phyloP scores from a whole-genome alignment of 2,888 invertebrate genomes.

The Melieria omissa region DNA sequence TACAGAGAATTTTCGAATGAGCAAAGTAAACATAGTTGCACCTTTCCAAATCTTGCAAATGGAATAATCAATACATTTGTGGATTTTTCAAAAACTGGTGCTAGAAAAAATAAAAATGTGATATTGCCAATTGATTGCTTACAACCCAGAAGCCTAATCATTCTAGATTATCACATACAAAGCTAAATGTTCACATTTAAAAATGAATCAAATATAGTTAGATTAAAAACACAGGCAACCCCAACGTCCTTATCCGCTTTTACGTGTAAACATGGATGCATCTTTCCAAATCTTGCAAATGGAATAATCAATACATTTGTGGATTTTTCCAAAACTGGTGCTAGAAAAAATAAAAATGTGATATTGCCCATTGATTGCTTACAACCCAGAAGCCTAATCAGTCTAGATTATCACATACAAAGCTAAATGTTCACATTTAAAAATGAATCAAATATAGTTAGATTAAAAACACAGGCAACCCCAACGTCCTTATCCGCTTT shows the following conservation, averaged over 20 bases:
- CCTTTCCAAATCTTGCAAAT: constrained; percentile 20
- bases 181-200: too few species aligned
- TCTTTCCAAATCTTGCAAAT: constrained; percentile 42
- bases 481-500: too few species aligned
- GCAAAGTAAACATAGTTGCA: constrained; percentile 1
- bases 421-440: too few species aligned
- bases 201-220: too few species aligned
- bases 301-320: constrained; percentile 20
- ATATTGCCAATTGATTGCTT: constrained; percentile 38
- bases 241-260: too few species aligned
- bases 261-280: neutral
- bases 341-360: constrained; percentile 12
- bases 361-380: constrained; percentile 21
- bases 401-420: constrained; percentile 37
- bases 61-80: neutral
- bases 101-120: constrained; percentile 24
- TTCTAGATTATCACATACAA: constrained; percentile 37
- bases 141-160: constrained; percentile 39
- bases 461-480: too few species aligned
- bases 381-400: constrained; percentile 39
- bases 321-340: constrained; percentile 10
- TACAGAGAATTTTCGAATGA: neutral
- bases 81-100: constrained; percentile 27
- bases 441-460: too few species aligned
- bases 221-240: too few species aligned